A percentile compares a stretch with the other conserved stretches of the same genome.
Evolutionary conservation across 2,888 invertebrate species (phyloP).

Genomic region (Rhynchonema sp.): DNA sequence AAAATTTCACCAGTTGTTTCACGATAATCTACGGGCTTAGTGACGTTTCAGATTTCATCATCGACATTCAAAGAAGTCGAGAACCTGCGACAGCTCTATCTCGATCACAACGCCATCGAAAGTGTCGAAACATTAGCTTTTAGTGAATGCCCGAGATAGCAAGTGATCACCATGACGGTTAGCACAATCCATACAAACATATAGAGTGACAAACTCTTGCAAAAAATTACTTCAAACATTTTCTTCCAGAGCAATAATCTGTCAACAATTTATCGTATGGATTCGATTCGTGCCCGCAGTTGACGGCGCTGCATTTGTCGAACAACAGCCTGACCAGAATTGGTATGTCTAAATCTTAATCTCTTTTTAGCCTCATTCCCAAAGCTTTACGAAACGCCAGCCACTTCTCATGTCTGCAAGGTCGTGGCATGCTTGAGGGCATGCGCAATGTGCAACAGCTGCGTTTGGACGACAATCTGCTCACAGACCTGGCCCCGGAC

Average conservation of each 20-base stretch:
- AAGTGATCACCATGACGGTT: conserved; percentile 46
- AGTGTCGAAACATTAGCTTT: conserved; percentile 59
- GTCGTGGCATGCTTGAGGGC: not conserved
- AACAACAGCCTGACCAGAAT: not conserved
- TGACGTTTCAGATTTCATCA: conserved; percentile 29
- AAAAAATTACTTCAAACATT: not conserved
- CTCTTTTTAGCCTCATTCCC: too few species aligned
- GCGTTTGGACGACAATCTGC: not conserved
- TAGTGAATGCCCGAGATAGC: conserved; percentile 50
- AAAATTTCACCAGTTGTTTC: too few species aligned
- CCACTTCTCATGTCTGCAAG: not conserved
- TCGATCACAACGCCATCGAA: conserved; percentile 39
- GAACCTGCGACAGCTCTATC: conserved; percentile 46
- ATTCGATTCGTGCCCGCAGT: not conserved
- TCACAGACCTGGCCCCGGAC: not conserved
- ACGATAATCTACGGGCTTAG: too few species aligned
- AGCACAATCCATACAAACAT: not conserved
- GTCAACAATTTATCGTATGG: not conserved
- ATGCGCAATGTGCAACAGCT: not conserved
- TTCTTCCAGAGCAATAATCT: not conserved
- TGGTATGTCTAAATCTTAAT: too few species aligned
- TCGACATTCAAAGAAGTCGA: conserved; percentile 55
- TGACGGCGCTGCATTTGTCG: not conserved
- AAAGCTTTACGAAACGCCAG: not conserved
- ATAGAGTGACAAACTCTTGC: not conserved